Base-by-base conservation (phyloP, 2,797 vertebrate genomes). In the Darevskia mixta region DNA sequence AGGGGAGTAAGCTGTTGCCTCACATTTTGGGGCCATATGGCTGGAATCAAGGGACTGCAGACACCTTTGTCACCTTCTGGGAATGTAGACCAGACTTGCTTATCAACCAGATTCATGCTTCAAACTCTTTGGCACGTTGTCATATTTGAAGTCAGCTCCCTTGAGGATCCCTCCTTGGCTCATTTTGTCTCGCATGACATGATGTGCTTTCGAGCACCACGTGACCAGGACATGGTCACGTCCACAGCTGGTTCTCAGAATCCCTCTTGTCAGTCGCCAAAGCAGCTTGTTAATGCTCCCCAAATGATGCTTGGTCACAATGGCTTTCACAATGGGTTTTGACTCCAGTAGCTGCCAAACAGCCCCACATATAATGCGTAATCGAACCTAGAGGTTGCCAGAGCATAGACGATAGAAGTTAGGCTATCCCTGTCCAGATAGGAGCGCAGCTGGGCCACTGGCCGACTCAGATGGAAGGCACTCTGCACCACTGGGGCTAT, bases 71-170 rank as follows among this genome's bases (percentile, higher is more conserved):
- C 80, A 61, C 85, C 45, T 69, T 82, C 43, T 41, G 78, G 43
- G 88, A 86, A 77, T 49, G 27, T 45, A 49, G 10, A 64, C 49
- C 69, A 76, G 69, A 66, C 35, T 55, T 69, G 18, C 45, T 77
- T 79, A 67, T 89, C 83, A 82, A 86, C 71, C 38, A 89, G 23
- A 89, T 27, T 82, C 78, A 80, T 64, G 76, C 61, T 41, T 89
- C 79, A 82, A 67, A 73, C 25, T 8, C 43, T 76, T 86, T 77
- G 79, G 84, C 32, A 77, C 35, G 6, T 77, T 82, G 71, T 86
- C 84, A 81, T 58, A 61, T 76, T 15, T 58, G 32, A 81, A 41
- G 38, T 77, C 61, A 11, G 20, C 13, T 69, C 78, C 71, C 27
- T 15, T 3, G n/a, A 32, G 61, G 67, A 66, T 76, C 69, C 82